Percentiles rank a stretch among this genome's conserved stretches.
Evolutionary conservation across 92 coral and sea anemone species (phyloP).

Genomic region (Epizoanthus scotinus): DNA sequence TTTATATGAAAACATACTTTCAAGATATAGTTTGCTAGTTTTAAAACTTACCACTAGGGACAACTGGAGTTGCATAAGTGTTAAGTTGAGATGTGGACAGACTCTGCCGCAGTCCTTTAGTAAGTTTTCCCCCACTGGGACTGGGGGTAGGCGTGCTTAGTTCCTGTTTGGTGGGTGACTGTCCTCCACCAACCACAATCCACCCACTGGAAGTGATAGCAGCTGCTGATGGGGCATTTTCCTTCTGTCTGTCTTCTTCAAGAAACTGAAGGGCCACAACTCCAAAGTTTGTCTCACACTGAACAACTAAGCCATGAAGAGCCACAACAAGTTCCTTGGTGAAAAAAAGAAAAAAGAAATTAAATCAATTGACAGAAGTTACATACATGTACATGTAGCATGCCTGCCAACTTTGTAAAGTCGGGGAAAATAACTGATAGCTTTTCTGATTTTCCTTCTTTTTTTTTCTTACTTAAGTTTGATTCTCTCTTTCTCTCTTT

Average conservation of each 20-base stretch:
- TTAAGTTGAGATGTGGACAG: slow-evolving; percentile 82
- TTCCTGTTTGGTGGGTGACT: slow-evolving; percentile 54
- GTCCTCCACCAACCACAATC: slow-evolving; percentile 93
- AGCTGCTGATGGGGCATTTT: slow-evolving; percentile 87
- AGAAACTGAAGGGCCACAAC: slow-evolving; percentile 94
- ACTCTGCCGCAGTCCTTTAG: slow-evolving; percentile 62
- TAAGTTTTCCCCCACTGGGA: slow-evolving; percentile 56
- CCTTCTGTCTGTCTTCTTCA: slow-evolving; percentile 86
- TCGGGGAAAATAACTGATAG: too few relatives aligned
- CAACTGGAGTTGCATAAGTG: slow-evolving; percentile 52
- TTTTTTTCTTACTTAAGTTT: too few relatives aligned
- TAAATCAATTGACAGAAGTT: neutral
- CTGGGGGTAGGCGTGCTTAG: slow-evolving; percentile 53
- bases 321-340: slow-evolving; percentile 88
- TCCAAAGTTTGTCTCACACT: slow-evolving; percentile 94
- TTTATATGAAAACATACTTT: too few relatives aligned
- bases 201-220: slow-evolving; percentile 96
- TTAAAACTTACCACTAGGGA: slow-evolving; percentile 54
- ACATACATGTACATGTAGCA: too few relatives aligned
- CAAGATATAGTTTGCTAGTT: neutral
- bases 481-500: neutral
- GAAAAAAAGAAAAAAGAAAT: neutral
- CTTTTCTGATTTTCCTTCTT: too few relatives aligned
- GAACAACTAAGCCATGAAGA: slow-evolving; percentile 86
- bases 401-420: too few relatives aligned